These are phyloP conservation scores for rat (Rattus norvegicus) DNA, from an alignment of 2,113 vertebrate genomes.

Conservation along the genomic window GRCr8 NC_086023.1:44005001-44005500, in stretches of 20 bases:
- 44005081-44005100: background rate
- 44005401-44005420: conserved; percentile 37
- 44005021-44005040: conserved; percentile 50
- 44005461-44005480: background rate
- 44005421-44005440: background rate
- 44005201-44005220: background rate
- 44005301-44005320: conserved; percentile 42
- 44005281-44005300: conserved; percentile 67
- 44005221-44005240: conserved; percentile 50
- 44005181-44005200: conserved; percentile 36
- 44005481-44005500: background rate
- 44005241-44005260: conserved; percentile 53
- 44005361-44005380: conserved; percentile 64
- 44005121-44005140: conserved; percentile 2
- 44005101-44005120: conserved; percentile 26
- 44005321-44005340: conserved; percentile 78
- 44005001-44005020: conserved; percentile 34
- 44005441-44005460: background rate
- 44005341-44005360: conserved; percentile 64
- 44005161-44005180: conserved; percentile 31
- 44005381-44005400: conserved; percentile 59
- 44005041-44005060: conserved; percentile 52
- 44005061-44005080: conserved; percentile 4
- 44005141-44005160: conserved; percentile 34
- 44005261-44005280: conserved; percentile 59